These are phyloP conservation scores for Pteruthius melanotis DNA, from an alignment of 2,113 vertebrate species.

Conservation along the genomic window DNA sequence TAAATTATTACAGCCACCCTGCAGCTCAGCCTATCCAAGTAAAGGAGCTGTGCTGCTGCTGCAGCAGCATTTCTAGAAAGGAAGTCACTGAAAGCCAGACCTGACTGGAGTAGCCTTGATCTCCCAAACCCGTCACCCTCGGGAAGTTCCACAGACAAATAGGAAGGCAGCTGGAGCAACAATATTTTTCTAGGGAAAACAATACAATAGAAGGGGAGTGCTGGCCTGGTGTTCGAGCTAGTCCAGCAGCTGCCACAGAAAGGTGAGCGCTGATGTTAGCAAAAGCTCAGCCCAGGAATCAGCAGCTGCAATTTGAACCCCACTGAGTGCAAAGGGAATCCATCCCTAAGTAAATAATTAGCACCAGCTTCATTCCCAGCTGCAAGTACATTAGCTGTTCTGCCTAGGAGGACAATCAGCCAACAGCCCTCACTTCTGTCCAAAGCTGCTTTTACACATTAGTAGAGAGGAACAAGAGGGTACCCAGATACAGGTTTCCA, in stretches of 20 bases:
- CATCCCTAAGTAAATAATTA: conserved; percentile 23
- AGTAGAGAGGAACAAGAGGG: background rate
- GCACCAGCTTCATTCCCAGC: background rate
- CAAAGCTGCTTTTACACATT: background rate
- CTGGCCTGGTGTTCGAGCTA: background rate
- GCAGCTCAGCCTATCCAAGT: background rate
- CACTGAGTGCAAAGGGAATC: background rate
- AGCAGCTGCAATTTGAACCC: background rate
- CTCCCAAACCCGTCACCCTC: background rate
- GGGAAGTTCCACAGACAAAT: conserved; percentile 29
- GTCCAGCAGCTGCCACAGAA: background rate
- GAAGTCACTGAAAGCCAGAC: background rate
- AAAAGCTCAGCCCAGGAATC: background rate
- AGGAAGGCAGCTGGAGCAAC: conserved; percentile 7
- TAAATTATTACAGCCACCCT: background rate
- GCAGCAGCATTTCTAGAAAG: background rate
- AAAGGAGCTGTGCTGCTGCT: background rate
- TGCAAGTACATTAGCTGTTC: background rate
- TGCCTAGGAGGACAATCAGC: background rate
- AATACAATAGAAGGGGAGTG: background rate
- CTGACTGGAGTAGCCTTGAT: background rate
- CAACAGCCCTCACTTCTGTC: background rate
- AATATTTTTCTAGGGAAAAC: background rate
- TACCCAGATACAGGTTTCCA: background rate
- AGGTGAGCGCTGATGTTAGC: background rate